phyloP scores from a whole-genome alignment of 2,113 vertebrate genomes.

The Ursus arctos region DNA sequence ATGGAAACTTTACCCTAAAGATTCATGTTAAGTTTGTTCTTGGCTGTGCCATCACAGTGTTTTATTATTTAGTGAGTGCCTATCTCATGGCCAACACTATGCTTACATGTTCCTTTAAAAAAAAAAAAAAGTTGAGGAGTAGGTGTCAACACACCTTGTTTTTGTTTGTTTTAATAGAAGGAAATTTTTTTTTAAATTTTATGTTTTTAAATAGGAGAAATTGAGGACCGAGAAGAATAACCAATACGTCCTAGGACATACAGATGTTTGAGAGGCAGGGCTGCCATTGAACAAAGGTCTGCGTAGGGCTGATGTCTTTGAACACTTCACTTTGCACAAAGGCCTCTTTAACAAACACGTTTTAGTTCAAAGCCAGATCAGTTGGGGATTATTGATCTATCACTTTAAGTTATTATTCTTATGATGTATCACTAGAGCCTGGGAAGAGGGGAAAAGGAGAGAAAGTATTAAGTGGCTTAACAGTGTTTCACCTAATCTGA shows the following conservation, averaged over 20 bases:
- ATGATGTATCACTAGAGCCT: not conserved
- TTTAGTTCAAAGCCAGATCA: constrained; percentile 3
- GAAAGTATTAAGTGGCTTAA: constrained; percentile 12
- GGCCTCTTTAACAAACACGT: not conserved
- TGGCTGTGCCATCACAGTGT: not conserved
- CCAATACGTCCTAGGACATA: not conserved
- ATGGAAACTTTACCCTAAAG: not conserved
- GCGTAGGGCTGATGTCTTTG: not conserved
- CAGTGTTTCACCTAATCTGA: constrained; percentile 3
- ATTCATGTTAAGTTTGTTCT: not conserved
- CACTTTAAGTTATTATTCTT: constrained; percentile 26
- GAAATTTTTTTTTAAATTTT: not conserved
- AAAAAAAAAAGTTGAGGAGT: not conserved
- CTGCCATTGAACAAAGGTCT: not conserved
- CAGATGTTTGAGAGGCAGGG: not conserved
- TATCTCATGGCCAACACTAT: not conserved
- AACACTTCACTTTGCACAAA: not conserved
- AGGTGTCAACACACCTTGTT: not conserved
- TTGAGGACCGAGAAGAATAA: not conserved
- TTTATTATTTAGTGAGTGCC: not conserved
- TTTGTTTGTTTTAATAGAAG: not conserved
- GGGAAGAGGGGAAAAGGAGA: not conserved
- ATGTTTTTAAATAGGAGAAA: not conserved
- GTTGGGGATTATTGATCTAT: not conserved
- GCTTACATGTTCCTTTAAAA: not conserved